Conservation (phyloP, 2,797 vertebrate species). For the Chromobotia macracanthus region DNA sequence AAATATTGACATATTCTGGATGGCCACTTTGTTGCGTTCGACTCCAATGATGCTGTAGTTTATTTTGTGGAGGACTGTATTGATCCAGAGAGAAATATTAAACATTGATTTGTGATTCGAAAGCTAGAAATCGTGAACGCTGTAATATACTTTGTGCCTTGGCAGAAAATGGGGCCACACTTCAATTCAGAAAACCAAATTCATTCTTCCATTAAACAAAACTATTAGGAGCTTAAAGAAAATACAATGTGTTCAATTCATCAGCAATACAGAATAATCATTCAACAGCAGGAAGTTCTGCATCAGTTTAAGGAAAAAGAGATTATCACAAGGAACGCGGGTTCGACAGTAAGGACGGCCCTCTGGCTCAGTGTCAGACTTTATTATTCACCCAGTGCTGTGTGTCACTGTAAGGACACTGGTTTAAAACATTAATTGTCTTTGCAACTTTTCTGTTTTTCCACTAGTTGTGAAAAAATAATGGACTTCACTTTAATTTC, state of each 20-base stretch:
- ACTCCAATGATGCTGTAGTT: conserved; percentile 30
- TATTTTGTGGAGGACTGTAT: conserved; percentile 12
- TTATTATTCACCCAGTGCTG: too few species aligned
- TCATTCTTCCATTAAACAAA: not conserved
- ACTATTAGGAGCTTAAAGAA: conserved; percentile 2
- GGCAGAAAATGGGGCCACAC: not conserved
- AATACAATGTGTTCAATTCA: not conserved
- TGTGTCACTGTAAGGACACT: too few species aligned
- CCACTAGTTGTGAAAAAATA: too few species aligned
- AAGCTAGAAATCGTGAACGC: conserved; percentile 8
- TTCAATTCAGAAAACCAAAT: not conserved
- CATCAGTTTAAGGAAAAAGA: not conserved
- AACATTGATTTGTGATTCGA: conserved; percentile 25
- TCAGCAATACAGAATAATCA: not conserved
- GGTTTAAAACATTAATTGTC: too few species aligned
- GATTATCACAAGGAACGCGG: not conserved
- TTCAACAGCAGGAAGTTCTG: not conserved
- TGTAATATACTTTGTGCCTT: not conserved
- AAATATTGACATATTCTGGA: conserved; percentile 27
- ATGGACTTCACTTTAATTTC: too few species aligned
- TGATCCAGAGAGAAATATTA: conserved; percentile 25
- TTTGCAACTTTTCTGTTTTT: too few species aligned
- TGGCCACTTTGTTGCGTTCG: conserved; percentile 6
- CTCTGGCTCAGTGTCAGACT: too few species aligned
- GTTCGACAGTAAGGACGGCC: not conserved